Percentiles rank a stretch among this genome's conserved stretches.
phyloP scores from a whole-genome alignment of 2,113 vertebrate genomes.

The Crotalus viridis region DNA sequence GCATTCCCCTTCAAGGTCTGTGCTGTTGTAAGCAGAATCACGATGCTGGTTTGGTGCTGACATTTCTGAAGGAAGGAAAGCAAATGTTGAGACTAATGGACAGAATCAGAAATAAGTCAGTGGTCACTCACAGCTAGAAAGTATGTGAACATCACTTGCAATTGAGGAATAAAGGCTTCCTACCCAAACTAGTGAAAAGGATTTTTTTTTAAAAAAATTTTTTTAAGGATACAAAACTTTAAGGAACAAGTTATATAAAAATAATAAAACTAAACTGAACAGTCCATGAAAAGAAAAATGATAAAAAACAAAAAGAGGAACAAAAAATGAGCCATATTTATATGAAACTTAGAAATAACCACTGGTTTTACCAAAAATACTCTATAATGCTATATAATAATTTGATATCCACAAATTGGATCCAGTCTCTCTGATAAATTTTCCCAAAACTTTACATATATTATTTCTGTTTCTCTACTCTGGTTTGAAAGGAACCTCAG shows the following conservation, averaged over 20 bases:
- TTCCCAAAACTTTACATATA: not conserved
- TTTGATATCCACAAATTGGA: not conserved
- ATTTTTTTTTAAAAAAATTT: not conserved
- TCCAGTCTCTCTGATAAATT: not conserved
- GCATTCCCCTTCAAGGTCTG: slow-evolving; percentile 81
- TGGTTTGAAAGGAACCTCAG: not conserved
- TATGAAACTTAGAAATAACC: not conserved
- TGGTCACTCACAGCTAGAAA: not conserved
- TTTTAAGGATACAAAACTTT: not conserved
- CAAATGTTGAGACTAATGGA: slow-evolving; percentile 8
- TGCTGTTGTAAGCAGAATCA: slow-evolving; percentile 93
- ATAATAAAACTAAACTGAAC: not conserved
- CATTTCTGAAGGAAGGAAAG: slow-evolving; percentile 71
- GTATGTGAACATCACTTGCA: not conserved
- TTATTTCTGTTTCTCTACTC: not conserved
- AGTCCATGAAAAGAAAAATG: not conserved
- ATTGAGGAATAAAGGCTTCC: not conserved
- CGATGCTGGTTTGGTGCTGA: slow-evolving; percentile 75
- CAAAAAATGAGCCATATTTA: not conserved
- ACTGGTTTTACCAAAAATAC: not conserved
- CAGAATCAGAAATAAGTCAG: not conserved
- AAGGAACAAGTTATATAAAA: not conserved
- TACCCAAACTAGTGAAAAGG: not conserved
- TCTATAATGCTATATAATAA: not conserved
- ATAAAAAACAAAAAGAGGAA: not conserved